Evolutionary conservation across 2,888 invertebrate genomes (phyloP).

Genomic region (Nomada flava): DNA sequence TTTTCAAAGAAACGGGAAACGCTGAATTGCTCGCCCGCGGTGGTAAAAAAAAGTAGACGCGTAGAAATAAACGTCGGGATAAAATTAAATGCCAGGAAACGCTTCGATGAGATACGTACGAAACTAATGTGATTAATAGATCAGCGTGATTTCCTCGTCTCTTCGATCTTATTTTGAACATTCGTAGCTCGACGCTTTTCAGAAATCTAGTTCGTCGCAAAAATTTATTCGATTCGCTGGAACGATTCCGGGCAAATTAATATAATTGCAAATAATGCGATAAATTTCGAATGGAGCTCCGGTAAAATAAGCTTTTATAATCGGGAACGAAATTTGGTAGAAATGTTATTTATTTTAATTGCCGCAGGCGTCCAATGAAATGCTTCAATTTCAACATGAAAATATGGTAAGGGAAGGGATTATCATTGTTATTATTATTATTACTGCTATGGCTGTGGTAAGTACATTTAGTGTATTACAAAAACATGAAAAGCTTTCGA

Average conservation of each 20-base stretch:
- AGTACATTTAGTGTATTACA: too few species aligned
- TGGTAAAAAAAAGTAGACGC: background rate
- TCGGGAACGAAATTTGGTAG: too few species aligned
- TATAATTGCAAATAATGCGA: too few species aligned
- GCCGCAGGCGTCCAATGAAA: too few species aligned
- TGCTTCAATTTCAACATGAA: too few species aligned
- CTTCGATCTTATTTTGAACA: background rate
- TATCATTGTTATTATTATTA: too few species aligned
- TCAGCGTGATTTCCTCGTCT: background rate
- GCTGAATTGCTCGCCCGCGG: background rate
- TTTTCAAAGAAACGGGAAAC: conserved; percentile 9
- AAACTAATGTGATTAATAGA: background rate
- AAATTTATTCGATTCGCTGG: background rate
- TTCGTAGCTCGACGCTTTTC: background rate
- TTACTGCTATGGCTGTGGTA: too few species aligned
- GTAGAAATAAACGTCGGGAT: background rate
- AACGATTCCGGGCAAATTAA: background rate
- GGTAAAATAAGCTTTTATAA: background rate
- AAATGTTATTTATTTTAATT: too few species aligned
- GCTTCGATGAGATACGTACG: background rate
- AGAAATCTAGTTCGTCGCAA: background rate
- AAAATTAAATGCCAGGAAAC: background rate
- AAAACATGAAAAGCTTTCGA: too few species aligned
- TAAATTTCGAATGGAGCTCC: too few species aligned
- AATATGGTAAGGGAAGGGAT: too few species aligned